Evolutionary conservation across 2,797 vertebrate genomes (phyloP).

Genomic region (Melanogrammus aeglefinus): DNA sequence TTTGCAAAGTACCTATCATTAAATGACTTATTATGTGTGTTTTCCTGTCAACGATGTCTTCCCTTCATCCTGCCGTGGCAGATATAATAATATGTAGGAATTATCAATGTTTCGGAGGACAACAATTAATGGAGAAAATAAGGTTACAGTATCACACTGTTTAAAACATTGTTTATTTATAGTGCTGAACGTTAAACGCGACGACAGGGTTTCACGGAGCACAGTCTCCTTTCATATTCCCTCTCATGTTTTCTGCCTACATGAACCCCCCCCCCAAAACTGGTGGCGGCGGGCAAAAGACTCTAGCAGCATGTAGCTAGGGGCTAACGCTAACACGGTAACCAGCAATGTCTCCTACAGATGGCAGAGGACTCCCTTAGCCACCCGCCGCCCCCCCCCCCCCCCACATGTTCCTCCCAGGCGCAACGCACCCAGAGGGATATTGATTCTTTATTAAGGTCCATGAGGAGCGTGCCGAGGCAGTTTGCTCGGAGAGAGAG

Average conservation of each 20-base stretch:
- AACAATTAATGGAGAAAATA: neutral
- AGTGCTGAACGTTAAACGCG: neutral
- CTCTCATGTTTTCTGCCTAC: neutral
- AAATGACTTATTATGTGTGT: neutral
- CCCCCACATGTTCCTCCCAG: conserved; percentile 41
- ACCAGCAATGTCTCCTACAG: neutral
- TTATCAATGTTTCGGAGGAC: neutral
- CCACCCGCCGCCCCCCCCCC: conserved; percentile 41
- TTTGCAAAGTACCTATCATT: neutral
- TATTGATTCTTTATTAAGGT: conserved; percentile 86
- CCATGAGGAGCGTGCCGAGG: conserved; percentile 64
- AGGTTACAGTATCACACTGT: neutral
- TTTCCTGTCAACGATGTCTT: neutral
- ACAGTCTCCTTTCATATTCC: neutral
- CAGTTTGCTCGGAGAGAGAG: conserved; percentile 55
- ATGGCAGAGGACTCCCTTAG: conserved; percentile 31
- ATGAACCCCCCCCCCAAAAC: neutral
- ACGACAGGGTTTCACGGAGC: neutral
- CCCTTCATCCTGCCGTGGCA: neutral
- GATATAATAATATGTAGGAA: too few relatives aligned
- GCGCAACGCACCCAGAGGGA: conserved; percentile 43
- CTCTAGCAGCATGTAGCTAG: neutral
- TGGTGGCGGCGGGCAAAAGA: neutral
- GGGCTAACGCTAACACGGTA: neutral
- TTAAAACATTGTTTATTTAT: neutral